Conservation (phyloP, 2,113 vertebrate genomes). For the Centropristis striata region DNA sequence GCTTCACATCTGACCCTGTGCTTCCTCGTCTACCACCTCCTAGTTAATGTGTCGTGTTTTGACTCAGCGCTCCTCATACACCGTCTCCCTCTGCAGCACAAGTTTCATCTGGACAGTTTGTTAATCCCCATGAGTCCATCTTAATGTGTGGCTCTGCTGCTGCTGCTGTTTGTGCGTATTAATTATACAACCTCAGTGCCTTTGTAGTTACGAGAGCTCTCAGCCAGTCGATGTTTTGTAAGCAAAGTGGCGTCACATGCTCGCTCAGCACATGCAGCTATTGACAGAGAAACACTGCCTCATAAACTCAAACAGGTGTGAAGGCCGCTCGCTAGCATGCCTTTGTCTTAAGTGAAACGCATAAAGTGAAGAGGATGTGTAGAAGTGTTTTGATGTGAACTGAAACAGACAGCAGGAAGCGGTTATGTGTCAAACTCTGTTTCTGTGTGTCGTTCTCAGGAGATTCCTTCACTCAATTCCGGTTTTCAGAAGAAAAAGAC, state of each 20-base stretch:
- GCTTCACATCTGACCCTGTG: constrained; percentile 53
- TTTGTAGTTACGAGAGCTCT: constrained; percentile 32
- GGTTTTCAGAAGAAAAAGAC: constrained; percentile 94
- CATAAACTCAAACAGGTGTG: neutral
- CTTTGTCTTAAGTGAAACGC: too few species aligned
- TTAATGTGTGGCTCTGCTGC: too few species aligned
- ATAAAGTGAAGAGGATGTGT: neutral
- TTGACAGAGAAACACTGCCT: constrained; percentile 23
- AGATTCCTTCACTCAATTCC: constrained; percentile 95
- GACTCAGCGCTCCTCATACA: neutral
- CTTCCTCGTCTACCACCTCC: neutral
- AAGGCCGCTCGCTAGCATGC: neutral
- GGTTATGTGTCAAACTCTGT: neutral
- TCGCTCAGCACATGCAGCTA: constrained; percentile 20
- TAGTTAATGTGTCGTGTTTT: constrained; percentile 27
- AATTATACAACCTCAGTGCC: constrained; percentile 14
- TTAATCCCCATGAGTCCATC: too few species aligned
- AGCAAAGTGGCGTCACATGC: constrained; percentile 10
- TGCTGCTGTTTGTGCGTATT: constrained; percentile 9
- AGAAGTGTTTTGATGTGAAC: neutral
- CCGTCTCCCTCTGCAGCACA: neutral
- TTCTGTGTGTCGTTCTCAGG: constrained; percentile 81
- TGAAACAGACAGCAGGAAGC: neutral
- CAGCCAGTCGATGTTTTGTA: constrained; percentile 8
- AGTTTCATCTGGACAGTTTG: neutral